Evolutionary conservation across 2,888 invertebrate species (phyloP).

Genomic region (Proisotoma minuta): DNA sequence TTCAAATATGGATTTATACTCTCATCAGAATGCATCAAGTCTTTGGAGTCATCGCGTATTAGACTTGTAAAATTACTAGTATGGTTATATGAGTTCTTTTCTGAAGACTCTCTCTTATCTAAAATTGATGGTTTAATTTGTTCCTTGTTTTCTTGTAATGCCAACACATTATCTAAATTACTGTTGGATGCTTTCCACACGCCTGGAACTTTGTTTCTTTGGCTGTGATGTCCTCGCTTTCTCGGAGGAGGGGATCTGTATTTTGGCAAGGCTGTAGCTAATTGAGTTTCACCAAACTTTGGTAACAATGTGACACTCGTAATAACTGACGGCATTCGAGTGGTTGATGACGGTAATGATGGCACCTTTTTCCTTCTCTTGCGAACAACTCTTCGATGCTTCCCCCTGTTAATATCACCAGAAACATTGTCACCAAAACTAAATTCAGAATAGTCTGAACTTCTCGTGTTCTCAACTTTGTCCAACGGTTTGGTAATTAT

Average conservation of each 20-base stretch:
- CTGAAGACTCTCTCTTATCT: constrained; percentile 17
- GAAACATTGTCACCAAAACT: no score
- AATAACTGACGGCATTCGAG: not conserved
- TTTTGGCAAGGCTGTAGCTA: no score
- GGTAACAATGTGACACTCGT: no score
- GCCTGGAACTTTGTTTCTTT: not conserved
- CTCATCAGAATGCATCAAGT: constrained; percentile 25
- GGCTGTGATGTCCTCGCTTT: not conserved
- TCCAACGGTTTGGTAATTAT: no score
- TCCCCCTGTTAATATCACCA: no score
- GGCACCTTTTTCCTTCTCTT: not conserved
- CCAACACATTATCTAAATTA: constrained; percentile 13
- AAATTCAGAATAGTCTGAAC: no score
- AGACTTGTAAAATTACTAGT: constrained; percentile 1
- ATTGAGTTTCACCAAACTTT: no score
- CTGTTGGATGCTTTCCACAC: constrained; percentile 23
- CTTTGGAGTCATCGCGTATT: constrained; percentile 2
- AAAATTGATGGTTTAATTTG: constrained; percentile 8
- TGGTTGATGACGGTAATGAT: not conserved
- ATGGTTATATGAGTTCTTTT: not conserved
- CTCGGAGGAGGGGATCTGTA: not conserved
- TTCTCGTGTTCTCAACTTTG: no score
- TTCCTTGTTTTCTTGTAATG: not conserved
- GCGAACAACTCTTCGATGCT: not conserved
- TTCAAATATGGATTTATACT: constrained; percentile 34